Evolutionary conservation across 2,888 invertebrate species (phyloP), one percentile per base, ranked within the genome.

Genomic region (Synergus gifuensis): DNA sequence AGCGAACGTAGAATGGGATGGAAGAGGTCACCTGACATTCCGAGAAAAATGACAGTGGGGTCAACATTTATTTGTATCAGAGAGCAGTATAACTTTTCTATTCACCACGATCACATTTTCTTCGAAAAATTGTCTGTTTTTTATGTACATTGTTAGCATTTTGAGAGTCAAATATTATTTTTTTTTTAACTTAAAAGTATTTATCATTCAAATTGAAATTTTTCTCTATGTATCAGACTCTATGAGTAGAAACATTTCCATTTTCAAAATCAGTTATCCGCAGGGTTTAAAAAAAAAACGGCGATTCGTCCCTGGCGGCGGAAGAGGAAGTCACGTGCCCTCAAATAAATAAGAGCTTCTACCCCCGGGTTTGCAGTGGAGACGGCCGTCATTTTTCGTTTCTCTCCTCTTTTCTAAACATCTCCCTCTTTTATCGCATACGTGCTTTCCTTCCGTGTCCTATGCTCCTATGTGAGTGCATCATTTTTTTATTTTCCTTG

Each of bases 271-370:
- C 66, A 66, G 40, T 66, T 66, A 66, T n/a, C 16, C 42, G 28
- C 28, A 18, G 42, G 66, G 16, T 66, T 66, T 42, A 66, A 66
- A 66, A 40, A 66, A 40, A 66, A 66, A 40, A 42, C 42, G 66
- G 14, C 14, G 46, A 46, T 46, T 46, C 46, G 11, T 44, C 42
- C 42, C 66, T 66, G 66, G 44, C n/a, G 42, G 12, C 66, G 66
- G 66, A 66, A 66, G 18, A 66, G 66, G 66, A 42, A 66, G 66
- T 66, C 42, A 66, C 66, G 66, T 66, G 66, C 42, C 42, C 42
- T 66, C 66, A 66, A 66, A 66, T 66, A 66, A 66, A 66, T 66
- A 66, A 66, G 66, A 66, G 66, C 42, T 66, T 42, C 18, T 66
- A 66, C 66, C 40, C 66, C 40, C 44, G 66, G 42, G 66, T 66